Conservation (phyloP, 1,140 invertebrate genomes). For the Anastrepha obliqua region DNA sequence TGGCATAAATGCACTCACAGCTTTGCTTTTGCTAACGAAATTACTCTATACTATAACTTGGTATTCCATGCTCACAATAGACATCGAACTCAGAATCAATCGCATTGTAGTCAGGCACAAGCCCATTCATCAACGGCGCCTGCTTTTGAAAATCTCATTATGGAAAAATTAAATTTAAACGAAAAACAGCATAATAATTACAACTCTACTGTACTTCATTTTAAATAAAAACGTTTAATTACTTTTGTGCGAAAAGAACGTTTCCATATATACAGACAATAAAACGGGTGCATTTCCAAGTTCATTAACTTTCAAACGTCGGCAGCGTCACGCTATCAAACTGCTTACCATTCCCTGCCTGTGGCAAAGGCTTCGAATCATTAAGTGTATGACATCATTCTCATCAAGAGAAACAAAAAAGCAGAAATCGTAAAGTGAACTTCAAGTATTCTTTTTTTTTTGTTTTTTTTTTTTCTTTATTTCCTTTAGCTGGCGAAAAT, state of each 20-base stretch:
- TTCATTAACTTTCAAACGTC: not conserved
- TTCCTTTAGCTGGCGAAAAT: not conserved
- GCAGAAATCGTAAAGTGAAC: not conserved
- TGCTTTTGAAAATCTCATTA: too few relatives aligned
- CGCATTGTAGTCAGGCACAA: too few relatives aligned
- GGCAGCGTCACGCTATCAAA: not conserved
- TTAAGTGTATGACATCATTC: conserved; percentile 31
- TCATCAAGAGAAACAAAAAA: not conserved
- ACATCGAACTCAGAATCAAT: too few relatives aligned
- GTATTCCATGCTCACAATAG: too few relatives aligned
- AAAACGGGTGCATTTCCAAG: not conserved
- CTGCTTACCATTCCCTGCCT: not conserved
- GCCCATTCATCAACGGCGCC: too few relatives aligned
- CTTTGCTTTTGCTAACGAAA: too few relatives aligned
- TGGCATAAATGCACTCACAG: too few relatives aligned
- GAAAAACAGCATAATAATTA: too few relatives aligned
- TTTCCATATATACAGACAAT: not conserved
- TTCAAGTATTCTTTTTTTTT: not conserved
- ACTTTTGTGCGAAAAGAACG: not conserved
- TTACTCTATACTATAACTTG: too few relatives aligned
- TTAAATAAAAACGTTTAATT: not conserved
- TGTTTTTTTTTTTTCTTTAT: not conserved
- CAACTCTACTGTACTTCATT: not conserved
- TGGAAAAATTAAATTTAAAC: too few relatives aligned
- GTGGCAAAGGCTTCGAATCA: conserved; percentile 20